Evolutionary conservation across 2,888 invertebrate genomes (phyloP), one percentile per base, ranked within the genome.

Genomic region (Acleris holmiana): DNA sequence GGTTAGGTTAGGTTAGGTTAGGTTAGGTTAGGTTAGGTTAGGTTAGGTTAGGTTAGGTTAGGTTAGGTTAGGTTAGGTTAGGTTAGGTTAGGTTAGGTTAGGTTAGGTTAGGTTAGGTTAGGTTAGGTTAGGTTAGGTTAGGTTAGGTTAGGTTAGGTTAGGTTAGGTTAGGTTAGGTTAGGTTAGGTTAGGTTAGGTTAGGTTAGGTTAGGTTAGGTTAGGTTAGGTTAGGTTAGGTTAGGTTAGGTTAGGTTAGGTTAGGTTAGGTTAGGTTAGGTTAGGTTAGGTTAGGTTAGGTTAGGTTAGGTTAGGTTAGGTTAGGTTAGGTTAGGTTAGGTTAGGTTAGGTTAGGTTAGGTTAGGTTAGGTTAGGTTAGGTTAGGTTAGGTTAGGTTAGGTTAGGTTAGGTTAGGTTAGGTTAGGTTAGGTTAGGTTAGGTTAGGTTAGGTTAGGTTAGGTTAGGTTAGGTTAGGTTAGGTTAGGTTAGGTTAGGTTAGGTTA

Each of bases 401-500:
- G 35, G 61, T 61, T 68, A 68, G 66, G 66, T 68, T 68, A 66
- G 68, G 66, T 59, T 53, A 59, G 60, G 54, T 68, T 66, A 61
- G 66, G 66, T 62, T 61, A 66, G 66, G 58, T 58, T 51, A 59
- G 58, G 58, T 58, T 58, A 64, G 58, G 58, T 51, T 55, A 50
- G 61, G 56, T 61, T 61, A 61, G 66, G 66, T 66, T 66, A 67
- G 67, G 67, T 67, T 67, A 67, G 67, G 67, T 67, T 68, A 67
- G 67, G 69, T 67, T 67, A 67, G 67, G 67, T 67, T 67, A 67
- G 67, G 67, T 67, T 65, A 68, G 68, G 68, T 69, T 69, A 70
- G 68, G 70, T 70, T 70, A 70, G 70, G 70, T 70, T 70, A 70
- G 70, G 69, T 69, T 69, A 69, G 69, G 69, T 69, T 68, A 68